Evolutionary conservation across 2,797 vertebrate genomes (phyloP).

Genomic region (Caiman crocodilus): DNA sequence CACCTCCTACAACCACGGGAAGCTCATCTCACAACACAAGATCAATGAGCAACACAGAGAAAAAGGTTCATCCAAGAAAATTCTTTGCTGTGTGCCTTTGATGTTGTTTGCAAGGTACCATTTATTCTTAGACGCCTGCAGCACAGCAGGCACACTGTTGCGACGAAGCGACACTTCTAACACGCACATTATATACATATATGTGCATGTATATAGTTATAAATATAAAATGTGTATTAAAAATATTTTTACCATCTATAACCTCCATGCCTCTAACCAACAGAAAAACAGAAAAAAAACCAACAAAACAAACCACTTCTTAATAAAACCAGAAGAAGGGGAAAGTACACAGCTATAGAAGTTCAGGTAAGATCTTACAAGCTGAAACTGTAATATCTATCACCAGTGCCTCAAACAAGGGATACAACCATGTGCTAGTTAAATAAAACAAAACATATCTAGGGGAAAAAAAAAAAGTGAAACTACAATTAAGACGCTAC

Average conservation of each 20-base stretch:
- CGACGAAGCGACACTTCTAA: neutral
- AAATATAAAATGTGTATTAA: neutral
- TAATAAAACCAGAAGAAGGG: neutral
- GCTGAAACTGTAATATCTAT: neutral
- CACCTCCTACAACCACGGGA: constrained; percentile 24
- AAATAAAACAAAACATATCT: neutral
- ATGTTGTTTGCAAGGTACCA: neutral
- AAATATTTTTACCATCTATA: neutral
- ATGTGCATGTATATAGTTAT: neutral
- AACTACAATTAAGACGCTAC: neutral
- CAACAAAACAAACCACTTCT: no score
- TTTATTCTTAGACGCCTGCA: neutral
- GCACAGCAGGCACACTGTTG: neutral
- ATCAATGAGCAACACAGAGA: neutral
- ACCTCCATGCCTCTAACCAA: neutral
- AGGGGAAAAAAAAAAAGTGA: neutral
- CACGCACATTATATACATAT: neutral
- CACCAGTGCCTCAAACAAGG: neutral
- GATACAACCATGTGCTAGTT: accelerated
- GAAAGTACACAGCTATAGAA: neutral
- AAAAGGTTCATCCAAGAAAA: constrained; percentile 51
- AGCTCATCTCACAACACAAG: constrained; percentile 16
- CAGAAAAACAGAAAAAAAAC: neutral
- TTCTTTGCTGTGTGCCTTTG: neutral
- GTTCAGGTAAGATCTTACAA: neutral